Conservation (phyloP, 2,797 vertebrate species). For the Benthosema pterotum region DNA sequence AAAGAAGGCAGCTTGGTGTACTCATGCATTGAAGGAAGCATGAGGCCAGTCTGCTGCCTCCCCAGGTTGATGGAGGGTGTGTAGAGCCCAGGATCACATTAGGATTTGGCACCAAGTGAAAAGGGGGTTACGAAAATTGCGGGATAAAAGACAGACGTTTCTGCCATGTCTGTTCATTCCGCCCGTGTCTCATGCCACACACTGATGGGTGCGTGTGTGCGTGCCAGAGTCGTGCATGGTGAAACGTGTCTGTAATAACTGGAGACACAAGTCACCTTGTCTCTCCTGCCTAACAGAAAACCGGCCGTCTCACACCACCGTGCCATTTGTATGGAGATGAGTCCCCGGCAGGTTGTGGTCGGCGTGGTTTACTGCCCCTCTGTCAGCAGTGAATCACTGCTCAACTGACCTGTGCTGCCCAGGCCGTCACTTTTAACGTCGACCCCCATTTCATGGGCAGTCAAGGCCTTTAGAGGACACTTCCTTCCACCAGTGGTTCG, state of each 20-base stretch:
- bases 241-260: constrained; percentile 36
- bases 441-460: constrained; percentile 59
- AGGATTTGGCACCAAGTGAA: no score
- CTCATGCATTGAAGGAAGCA: no score
- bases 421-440: constrained; percentile 60
- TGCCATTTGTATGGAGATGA: constrained; percentile 67
- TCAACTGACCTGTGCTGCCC: constrained; percentile 44
- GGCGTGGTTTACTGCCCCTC: constrained; percentile 62
- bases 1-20: no score
- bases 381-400: constrained; percentile 67
- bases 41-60: no score
- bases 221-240: constrained; percentile 37
- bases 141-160: no score
- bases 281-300: constrained; percentile 52
- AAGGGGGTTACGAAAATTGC: no score
- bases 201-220: background rate
- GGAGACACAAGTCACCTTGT: constrained; percentile 41
- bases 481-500: constrained; percentile 58
- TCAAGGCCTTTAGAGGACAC: constrained; percentile 55
- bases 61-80: no score
- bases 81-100: no score
- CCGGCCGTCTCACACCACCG: constrained; percentile 32
- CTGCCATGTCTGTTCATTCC: no score
- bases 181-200: no score
- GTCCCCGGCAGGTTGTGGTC: constrained; percentile 48